Conservation (phyloP, 2,797 vertebrate genomes). For the Poeciliopsis turneri region DNA sequence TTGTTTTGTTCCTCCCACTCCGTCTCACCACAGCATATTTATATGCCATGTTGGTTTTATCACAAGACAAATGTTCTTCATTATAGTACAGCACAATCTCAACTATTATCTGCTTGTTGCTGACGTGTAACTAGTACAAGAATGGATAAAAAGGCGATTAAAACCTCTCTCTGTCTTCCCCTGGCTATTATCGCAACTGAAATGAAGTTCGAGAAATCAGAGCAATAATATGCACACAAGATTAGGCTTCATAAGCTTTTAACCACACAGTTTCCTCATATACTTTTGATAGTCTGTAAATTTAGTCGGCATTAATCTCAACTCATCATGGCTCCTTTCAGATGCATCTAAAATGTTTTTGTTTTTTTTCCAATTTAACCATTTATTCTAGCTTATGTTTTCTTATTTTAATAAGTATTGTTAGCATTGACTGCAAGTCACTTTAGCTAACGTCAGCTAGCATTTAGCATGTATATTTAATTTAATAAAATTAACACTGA, state of each 20-base stretch:
- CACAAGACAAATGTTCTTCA: constrained; percentile 1
- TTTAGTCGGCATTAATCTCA: neutral
- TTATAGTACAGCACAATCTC: neutral
- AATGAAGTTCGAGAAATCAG: neutral
- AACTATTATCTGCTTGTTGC: neutral
- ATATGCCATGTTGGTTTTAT: neutral
- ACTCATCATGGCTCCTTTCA: neutral
- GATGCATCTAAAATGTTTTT: neutral
- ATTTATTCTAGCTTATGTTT: neutral
- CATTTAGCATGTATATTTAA: neutral
- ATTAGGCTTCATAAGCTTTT: neutral
- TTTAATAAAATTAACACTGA: neutral
- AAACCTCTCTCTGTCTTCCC: neutral
- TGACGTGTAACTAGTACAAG: neutral
- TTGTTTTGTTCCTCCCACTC: neutral
- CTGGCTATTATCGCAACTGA: neutral
- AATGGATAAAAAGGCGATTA: neutral
- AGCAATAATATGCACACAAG: neutral
- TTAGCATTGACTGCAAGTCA: neutral
- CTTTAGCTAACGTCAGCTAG: neutral
- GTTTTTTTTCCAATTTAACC: neutral
- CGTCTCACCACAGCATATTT: neutral
- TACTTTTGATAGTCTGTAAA: neutral
- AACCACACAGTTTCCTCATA: neutral
- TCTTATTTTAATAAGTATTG: neutral